Conservation (phyloP, 2,113 vertebrate species). For the Herpailurus yagouaroundi region DNA sequence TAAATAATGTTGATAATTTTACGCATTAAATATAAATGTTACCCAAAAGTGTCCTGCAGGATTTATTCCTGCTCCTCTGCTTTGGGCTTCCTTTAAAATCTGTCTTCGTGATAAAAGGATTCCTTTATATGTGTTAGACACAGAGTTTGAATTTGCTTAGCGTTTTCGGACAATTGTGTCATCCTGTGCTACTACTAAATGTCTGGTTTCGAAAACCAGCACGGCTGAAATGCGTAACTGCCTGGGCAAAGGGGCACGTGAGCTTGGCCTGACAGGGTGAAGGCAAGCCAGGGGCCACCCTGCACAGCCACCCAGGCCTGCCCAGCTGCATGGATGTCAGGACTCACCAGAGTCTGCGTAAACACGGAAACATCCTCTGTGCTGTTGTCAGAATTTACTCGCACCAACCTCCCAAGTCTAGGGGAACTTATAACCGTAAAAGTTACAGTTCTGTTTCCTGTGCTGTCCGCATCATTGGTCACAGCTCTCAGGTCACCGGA, state of each 20-base stretch:
- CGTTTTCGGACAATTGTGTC: background rate
- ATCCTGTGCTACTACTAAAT: background rate
- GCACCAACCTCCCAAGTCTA: constrained; percentile 89
- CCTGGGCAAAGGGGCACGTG: background rate
- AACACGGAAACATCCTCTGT: constrained; percentile 89
- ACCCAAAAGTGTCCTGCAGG: background rate
- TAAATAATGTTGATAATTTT: background rate
- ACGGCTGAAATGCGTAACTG: background rate
- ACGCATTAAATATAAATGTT: background rate
- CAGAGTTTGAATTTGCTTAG: background rate
- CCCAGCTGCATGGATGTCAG: background rate
- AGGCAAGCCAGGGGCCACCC: background rate
- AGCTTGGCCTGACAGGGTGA: background rate
- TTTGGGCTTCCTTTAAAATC: constrained; percentile 35
- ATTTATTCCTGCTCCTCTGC: background rate
- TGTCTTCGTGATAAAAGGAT: background rate
- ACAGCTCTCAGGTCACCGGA: constrained; percentile 87
- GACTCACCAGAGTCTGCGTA: constrained; percentile 93
- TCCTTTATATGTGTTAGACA: background rate
- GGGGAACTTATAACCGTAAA: constrained; percentile 87
- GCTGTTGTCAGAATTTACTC: constrained; percentile 81
- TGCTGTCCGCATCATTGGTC: constrained; percentile 88
- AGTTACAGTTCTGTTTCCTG: constrained; percentile 88
- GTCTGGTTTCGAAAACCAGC: constrained; percentile 62
- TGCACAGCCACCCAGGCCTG: background rate